phyloP scores from a whole-genome alignment of 2,888 invertebrate genomes.

The Busseola fusca region DNA sequence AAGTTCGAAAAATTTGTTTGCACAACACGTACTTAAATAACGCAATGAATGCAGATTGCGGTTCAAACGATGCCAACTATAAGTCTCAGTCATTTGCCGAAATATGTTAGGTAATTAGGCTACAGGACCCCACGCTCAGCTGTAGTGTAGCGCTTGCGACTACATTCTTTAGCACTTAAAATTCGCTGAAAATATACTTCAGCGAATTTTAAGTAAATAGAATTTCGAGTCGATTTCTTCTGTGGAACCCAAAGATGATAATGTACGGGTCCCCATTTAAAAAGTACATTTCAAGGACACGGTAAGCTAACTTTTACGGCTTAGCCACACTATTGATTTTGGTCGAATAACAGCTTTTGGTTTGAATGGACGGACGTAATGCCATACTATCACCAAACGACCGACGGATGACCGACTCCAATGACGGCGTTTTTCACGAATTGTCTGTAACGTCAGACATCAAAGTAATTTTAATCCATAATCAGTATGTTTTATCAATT shows the following conservation, averaged over 20 bases:
- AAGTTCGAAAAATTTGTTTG: no score
- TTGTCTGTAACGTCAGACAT: not conserved
- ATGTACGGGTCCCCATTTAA: slow-evolving; percentile 31
- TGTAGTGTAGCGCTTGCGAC: no score
- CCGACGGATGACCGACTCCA: slow-evolving; percentile 16
- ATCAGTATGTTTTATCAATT: slow-evolving; percentile 4
- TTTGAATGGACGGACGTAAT: slow-evolving; percentile 38
- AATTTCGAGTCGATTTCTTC: slow-evolving; percentile 15
- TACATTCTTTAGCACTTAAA: slow-evolving; percentile 1
- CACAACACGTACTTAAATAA: no score
- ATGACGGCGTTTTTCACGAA: slow-evolving; percentile 19
- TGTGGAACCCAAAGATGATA: slow-evolving; percentile 22
- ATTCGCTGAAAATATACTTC: not conserved
- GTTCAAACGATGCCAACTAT: no score
- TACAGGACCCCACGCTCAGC: no score
- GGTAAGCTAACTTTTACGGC: slow-evolving; percentile 41
- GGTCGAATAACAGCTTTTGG: slow-evolving; percentile 35
- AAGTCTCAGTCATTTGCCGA: no score
- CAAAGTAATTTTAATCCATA: slow-evolving; percentile 4
- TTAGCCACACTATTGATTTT: slow-evolving; percentile 48
- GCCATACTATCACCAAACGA: slow-evolving; percentile 6
- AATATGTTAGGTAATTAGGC: no score
- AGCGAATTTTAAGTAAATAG: not conserved
- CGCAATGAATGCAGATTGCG: no score
- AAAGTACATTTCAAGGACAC: slow-evolving; percentile 47